Percentiles rank a stretch among this genome's conserved stretches.
These are phyloP conservation scores for Recurvirostra avosetta DNA, from an alignment of 2,113 vertebrate species.

Conservation along the genomic window DNA sequence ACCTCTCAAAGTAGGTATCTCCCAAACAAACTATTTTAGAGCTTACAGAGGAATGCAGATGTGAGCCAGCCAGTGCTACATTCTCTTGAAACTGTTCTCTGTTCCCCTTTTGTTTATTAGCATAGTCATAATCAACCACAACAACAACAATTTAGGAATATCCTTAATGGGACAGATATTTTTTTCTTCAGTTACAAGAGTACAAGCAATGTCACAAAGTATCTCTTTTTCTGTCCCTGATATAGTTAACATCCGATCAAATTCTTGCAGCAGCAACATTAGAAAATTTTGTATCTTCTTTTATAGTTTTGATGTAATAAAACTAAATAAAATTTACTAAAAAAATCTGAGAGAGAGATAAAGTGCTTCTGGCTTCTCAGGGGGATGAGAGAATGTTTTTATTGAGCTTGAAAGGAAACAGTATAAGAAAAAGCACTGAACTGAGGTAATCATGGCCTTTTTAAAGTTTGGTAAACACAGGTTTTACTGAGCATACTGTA, in stretches of 20 bases:
- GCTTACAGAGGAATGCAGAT: background rate
- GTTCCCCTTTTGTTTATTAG: background rate
- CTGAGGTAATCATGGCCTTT: background rate
- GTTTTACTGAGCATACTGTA: background rate
- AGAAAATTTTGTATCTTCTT: background rate
- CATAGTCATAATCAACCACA: background rate
- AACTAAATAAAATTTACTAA: background rate
- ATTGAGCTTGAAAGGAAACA: background rate
- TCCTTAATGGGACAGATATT: background rate
- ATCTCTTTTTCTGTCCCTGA: background rate
- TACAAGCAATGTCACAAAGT: background rate
- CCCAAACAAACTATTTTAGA: background rate
- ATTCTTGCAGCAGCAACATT: background rate
- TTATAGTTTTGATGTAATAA: background rate
- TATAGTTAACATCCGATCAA: background rate
- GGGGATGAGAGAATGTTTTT: background rate
- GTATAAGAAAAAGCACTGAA: background rate
- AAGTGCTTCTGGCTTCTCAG: background rate
- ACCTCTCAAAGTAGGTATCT: background rate
- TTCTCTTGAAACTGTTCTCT: background rate
- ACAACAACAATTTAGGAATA: background rate
- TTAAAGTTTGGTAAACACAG: background rate
- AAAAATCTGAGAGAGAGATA: background rate
- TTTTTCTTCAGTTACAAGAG: background rate
- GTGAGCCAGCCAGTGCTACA: background rate